Conservation (phyloP, 2,888 invertebrate species). For the Heliconius sara region DNA sequence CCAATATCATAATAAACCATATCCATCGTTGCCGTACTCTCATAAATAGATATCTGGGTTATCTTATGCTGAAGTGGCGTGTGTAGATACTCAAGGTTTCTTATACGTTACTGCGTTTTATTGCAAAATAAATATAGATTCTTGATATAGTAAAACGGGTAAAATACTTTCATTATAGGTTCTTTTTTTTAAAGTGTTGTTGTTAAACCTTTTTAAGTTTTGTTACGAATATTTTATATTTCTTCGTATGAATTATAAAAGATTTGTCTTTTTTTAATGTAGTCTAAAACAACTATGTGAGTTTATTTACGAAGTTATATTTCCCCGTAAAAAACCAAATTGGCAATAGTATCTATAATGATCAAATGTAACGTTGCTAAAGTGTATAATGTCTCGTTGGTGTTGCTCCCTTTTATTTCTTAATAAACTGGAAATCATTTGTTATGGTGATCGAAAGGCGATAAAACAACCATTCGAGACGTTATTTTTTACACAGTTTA, state of each 20-base stretch:
- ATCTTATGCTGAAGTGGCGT: conserved; percentile 37
- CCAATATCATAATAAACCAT: conserved; percentile 44
- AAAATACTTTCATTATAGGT: not conserved
- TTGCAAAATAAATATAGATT: conserved; percentile 3
- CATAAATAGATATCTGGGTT: conserved; percentile 46
- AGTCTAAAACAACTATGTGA: not conserved
- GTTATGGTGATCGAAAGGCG: conserved; percentile 54
- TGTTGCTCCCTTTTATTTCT: conserved; percentile 48
- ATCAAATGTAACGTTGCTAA: not conserved
- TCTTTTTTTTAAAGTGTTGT: not conserved
- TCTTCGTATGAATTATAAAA: not conserved
- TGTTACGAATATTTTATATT: not conserved
- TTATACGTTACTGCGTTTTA: conserved; percentile 8
- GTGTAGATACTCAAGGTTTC: conserved; percentile 30
- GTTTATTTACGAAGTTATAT: not conserved
- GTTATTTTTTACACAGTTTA: no score
- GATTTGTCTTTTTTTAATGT: not conserved
- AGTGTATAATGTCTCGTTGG: not conserved
- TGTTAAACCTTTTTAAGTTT: not conserved
- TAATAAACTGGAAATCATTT: conserved; percentile 58
- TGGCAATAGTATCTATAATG: not conserved
- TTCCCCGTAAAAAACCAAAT: not conserved
- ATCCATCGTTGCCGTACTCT: conserved; percentile 42
- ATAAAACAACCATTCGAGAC: conserved; percentile 59
- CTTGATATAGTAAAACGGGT: not conserved